These are phyloP conservation scores for Pristiophorus japonicus DNA, from an alignment of 2,113 vertebrate genomes.

Conservation along the genomic window DNA sequence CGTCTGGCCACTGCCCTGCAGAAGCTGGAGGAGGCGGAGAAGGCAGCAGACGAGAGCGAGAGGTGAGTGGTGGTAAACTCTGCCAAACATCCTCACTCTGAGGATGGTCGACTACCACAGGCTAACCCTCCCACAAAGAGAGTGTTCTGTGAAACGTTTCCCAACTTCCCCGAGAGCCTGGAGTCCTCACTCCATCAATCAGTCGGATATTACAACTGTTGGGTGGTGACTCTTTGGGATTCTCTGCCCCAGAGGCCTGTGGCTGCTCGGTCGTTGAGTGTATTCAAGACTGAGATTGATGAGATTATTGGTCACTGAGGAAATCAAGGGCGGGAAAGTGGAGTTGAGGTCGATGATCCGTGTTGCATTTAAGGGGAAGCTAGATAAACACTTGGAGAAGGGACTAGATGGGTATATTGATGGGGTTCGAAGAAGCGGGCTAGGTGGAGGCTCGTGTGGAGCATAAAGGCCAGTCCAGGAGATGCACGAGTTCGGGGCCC, in stretches of 20 bases:
- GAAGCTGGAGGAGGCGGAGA: slow-evolving; percentile 94
- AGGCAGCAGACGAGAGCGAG: slow-evolving; percentile 88
- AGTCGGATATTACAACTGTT: too few relatives aligned
- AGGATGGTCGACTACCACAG: too few relatives aligned
- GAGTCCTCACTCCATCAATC: background rate
- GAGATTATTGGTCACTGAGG: too few relatives aligned
- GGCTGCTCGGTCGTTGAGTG: too few relatives aligned
- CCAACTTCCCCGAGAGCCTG: background rate
- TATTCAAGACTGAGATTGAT: too few relatives aligned
- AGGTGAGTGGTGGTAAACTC: slow-evolving; percentile 57
- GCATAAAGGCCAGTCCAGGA: too few relatives aligned
- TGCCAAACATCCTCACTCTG: background rate
- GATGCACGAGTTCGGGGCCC: too few relatives aligned
- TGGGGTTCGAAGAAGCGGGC: background rate
- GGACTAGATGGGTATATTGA: background rate
- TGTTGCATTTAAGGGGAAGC: background rate
- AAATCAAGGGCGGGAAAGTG: too few relatives aligned
- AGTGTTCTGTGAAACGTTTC: too few relatives aligned
- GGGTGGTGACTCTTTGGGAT: too few relatives aligned
- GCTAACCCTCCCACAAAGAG: background rate
- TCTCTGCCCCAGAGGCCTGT: too few relatives aligned
- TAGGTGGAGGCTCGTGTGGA: background rate
- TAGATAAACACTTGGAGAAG: background rate
- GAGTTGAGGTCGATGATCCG: too few relatives aligned
- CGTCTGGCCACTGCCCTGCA: slow-evolving; percentile 84